Base-by-base conservation (phyloP, 2,113 vertebrate genomes). In the Sylvia atricapilla region DNA sequence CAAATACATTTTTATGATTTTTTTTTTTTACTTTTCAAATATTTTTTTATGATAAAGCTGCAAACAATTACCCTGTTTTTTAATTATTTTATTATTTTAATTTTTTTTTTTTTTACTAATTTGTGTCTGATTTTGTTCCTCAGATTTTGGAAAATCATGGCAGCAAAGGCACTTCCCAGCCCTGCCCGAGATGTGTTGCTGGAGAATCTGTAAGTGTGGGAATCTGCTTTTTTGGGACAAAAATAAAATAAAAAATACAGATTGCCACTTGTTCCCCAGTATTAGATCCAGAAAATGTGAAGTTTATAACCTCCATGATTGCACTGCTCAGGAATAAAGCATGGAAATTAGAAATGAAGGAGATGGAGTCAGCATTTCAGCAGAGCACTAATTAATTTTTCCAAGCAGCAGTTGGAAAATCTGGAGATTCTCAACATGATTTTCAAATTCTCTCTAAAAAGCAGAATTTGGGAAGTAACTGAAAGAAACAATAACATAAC, bases 191-290 rank as follows among this genome's bases (percentile, higher is more conserved):
- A 92, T 98, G 98, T 95, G 84, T 98, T 80, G 98, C 98, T 8
- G 98, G 98, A 58, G 98, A 98, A 66, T 98, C 98, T 84, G 98
- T 99, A 89, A 98, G 98, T 98, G 80, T 84, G 52, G 92, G 64
- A 72, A 66, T 93, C 76, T 90, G 81, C 56, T 64, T 84, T 68
- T 64, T 92, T 39, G 43, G 90, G 94, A 90, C 92, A 59, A 75
- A 72, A 90, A 67, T 14, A 41, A 41, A 41, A 41, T 14, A 41
- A 41, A 41, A 41, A 41, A 90, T 3, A 87, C 88, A 79, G 89
- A 69, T 49, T 63, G 58, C 89, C 92, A 43, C 53, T 86, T 84
- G 73, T 83, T 95, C 89, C 62, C 81, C 95, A 94, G 56, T 79
- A 78, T 96, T 95, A 91, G 91, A 96, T 41, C 96, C 93, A 89